Base-by-base conservation (phyloP, 2,888 invertebrate genomes). In the Microctonus brassicae region DNA sequence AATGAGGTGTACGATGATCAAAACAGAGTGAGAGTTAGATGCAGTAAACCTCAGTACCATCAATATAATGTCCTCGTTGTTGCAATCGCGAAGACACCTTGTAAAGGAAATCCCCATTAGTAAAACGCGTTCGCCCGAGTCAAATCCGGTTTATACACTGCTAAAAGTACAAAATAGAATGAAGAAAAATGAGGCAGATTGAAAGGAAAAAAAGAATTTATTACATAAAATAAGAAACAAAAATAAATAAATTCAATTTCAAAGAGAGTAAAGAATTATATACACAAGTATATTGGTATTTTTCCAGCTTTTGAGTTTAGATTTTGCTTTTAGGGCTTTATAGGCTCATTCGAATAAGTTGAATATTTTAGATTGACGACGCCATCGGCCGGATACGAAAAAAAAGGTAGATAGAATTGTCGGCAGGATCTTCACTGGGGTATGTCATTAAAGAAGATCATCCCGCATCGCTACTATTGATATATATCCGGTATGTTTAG, bases 71-170 rank as follows among this genome's bases (percentile, higher is more conserved):
- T n/a, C n/a, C n/a, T n/a, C n/a, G n/a, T n/a, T n/a, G n/a, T n/a
- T n/a, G 73, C 63, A 75, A 73, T 70, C 62, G 74, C 68, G 69
- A 75, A 75, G 76, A 79, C 79, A 82, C 76, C 75, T 77, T 78
- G 78, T 78, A 73, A 79, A 81, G 76, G 75, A 76, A 75, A 73
- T 78, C 77, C 82, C 82, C 79, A 82, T 82, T 82, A 82, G 80
- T 73, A 68, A 75, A 78, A 72, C 72, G 74, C 75, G 77, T 72
- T 71, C 70, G 76, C 60, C 75, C 73, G 67, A 74, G 62, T 74
- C 61, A 76, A 81, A 82, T 82, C 82, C 81, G 80, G 81, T 82
- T 81, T 78, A 70, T 69, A 24, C 55, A 62, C 65, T 70, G n/a
- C n/a, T 57, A 72, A 64, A 62, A 36, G 66, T n/a, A 47, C 7